These are phyloP conservation scores for Amphimallon solstitiale DNA, from an alignment of 2,888 invertebrate genomes.

Conservation along the genomic window DNA sequence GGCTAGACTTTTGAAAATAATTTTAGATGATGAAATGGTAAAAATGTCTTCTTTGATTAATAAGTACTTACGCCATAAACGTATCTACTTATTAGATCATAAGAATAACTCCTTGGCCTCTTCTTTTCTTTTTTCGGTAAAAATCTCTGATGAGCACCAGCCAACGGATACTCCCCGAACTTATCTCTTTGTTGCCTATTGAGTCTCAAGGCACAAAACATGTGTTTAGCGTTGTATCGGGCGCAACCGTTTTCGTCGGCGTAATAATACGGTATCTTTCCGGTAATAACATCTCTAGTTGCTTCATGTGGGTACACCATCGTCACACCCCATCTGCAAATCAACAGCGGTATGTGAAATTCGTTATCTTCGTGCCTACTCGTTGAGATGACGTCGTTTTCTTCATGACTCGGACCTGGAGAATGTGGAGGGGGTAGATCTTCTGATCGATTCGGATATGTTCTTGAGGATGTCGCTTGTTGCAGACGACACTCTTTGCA, in stretches of 20 bases:
- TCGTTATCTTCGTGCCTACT: conserved; percentile 41
- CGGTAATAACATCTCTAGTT: conserved; percentile 77
- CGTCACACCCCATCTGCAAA: conserved; percentile 69
- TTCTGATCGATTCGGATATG: conserved; percentile 6
- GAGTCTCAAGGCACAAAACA: conserved; percentile 77
- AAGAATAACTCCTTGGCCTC: conserved; percentile 43
- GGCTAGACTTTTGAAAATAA: neutral
- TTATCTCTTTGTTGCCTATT: conserved; percentile 67
- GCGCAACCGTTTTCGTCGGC: conserved; percentile 76
- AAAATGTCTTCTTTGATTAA: neutral
- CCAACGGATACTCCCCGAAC: conserved; percentile 57
- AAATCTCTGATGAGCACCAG: conserved; percentile 58
- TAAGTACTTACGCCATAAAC: conserved; percentile 49
- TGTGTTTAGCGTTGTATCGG: conserved; percentile 78
- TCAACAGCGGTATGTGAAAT: conserved; percentile 54
- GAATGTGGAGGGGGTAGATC: neutral
- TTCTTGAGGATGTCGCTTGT: neutral
- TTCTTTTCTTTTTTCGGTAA: conserved; percentile 51
- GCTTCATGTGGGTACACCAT: conserved; percentile 82
- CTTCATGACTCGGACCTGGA: neutral
- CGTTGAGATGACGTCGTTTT: neutral
- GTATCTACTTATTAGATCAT: conserved; percentile 50
- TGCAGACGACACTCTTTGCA: conserved; percentile 28
- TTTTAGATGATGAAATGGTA: neutral
- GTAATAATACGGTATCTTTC: conserved; percentile 79